Evolutionary conservation across 2,797 vertebrate species (phyloP).

Genomic region (Enteromius unitaeniatus): DNA sequence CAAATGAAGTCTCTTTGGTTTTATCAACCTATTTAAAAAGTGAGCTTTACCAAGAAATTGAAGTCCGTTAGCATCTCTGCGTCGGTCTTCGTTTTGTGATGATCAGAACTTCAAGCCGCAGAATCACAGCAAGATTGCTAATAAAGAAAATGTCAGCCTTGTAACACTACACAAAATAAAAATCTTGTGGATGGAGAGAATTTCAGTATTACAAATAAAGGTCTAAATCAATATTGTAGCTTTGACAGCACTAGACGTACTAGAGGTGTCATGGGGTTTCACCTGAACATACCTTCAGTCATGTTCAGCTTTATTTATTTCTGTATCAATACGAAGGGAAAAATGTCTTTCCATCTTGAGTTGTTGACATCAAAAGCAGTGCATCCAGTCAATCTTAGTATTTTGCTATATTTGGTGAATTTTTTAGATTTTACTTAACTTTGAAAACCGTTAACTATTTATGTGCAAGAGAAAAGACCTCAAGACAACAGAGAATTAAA

Average conservation of each 20-base stretch:
- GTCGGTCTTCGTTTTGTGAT: constrained; percentile 1
- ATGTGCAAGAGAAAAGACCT: background rate
- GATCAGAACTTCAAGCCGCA: constrained; percentile 24
- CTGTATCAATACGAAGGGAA: background rate
- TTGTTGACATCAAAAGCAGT: constrained; percentile 5
- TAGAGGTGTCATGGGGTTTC: constrained; percentile 15
- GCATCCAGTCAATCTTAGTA: background rate
- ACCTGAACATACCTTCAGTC: constrained; percentile 4
- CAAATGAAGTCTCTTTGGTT: constrained; percentile 35
- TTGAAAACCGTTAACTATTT: background rate
- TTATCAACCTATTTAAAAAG: constrained; percentile 30
- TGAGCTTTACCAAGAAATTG: constrained; percentile 4
- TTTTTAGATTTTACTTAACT: background rate
- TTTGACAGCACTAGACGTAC: background rate
- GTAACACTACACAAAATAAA: background rate
- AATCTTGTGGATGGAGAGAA: constrained; percentile 9
- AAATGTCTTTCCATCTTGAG: background rate
- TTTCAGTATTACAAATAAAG: constrained; percentile 24
- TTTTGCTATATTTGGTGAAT: background rate
- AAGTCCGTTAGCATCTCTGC: constrained; percentile 33
- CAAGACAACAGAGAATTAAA: background rate
- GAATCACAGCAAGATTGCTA: constrained; percentile 13
- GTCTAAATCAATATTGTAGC: constrained; percentile 40
- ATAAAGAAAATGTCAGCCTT: constrained; percentile 23
- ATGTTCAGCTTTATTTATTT: constrained; percentile 12